phyloP scores from a whole-genome alignment of 2,113 vertebrate species.

The Crotalus tigris region DNA sequence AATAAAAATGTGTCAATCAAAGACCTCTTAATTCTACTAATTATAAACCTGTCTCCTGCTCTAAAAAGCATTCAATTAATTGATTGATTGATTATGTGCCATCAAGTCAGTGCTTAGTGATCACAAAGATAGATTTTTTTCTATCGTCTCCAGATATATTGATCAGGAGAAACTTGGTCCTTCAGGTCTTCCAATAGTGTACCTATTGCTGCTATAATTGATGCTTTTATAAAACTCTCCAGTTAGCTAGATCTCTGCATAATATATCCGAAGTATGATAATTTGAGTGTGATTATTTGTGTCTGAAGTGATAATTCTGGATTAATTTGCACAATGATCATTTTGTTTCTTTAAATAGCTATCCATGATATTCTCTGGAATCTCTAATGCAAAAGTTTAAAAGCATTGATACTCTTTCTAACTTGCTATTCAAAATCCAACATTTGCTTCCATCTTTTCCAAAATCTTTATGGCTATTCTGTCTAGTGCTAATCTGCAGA shows the following conservation, averaged over 20 bases:
- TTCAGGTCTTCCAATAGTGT: neutral
- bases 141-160: neutral
- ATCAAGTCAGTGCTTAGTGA: neutral
- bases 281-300: neutral
- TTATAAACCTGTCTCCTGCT: constrained; percentile 59
- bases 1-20: constrained; percentile 50
- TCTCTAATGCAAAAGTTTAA: neutral
- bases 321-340: neutral
- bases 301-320: neutral
- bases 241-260: neutral
- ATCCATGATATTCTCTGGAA: neutral
- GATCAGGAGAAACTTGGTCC: neutral
- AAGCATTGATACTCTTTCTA: neutral
- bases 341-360: neutral
- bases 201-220: neutral
- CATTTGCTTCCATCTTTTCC: neutral
- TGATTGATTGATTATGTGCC: neutral
- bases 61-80: constrained; percentile 42
- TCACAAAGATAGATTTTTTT: neutral
- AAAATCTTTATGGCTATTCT: neutral
- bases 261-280: neutral
- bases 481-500: neutral
- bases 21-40: constrained; percentile 55
- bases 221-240: neutral
- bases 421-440: neutral